phyloP scores from a whole-genome alignment of 1,140 invertebrate species.

The Battus philenor region DNA sequence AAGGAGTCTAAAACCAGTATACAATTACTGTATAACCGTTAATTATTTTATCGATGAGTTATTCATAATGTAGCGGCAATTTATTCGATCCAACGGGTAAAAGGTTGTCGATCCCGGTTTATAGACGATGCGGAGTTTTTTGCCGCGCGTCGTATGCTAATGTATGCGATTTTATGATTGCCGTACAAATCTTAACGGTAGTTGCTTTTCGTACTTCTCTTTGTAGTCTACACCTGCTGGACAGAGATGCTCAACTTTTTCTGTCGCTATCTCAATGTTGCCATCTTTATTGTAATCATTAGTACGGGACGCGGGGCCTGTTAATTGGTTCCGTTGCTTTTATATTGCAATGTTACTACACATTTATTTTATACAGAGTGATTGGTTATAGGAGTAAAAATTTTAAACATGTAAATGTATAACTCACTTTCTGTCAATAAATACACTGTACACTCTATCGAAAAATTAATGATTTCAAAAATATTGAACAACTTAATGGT shows the following conservation, averaged over 20 bases:
- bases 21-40: constrained; percentile 2
- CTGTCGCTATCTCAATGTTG: no score
- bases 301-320: no score
- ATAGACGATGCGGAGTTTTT: constrained; percentile 29
- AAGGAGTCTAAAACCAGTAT: not conserved
- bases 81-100: constrained; percentile 6
- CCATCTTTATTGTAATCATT: no score
- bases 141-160: constrained; percentile 25
- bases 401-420: no score
- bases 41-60: constrained; percentile 10
- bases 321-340: no score
- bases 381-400: no score
- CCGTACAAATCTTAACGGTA: constrained; percentile 29
- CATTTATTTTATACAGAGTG: no score
- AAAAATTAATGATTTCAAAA: no score
- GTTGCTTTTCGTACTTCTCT: constrained; percentile 17
- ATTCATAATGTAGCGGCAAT: constrained; percentile 7
- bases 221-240: constrained; percentile 12
- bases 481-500: no score
- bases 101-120: constrained; percentile 25
- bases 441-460: no score
- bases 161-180: constrained; percentile 28
- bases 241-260: not conserved
- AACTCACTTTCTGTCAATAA: no score
- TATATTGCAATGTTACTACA: no score